These are phyloP conservation scores for Seira ritae DNA, from an alignment of 2,888 invertebrate species.

Conservation along the genomic window DNA sequence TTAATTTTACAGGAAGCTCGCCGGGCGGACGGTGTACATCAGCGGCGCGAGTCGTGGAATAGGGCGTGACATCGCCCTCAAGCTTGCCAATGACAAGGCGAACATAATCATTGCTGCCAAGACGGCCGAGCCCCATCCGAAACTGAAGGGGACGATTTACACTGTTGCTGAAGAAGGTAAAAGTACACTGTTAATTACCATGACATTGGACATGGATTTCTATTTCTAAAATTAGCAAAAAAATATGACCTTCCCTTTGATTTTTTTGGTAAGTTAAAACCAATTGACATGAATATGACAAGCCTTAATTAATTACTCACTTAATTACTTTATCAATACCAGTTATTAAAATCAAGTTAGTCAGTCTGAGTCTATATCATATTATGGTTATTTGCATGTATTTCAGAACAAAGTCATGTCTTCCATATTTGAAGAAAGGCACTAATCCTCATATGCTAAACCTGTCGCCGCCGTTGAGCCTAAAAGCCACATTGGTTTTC, in stretches of 20 bases:
- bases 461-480: conserved; percentile 93
- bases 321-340: too few species aligned
- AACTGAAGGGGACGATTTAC: conserved; percentile 94
- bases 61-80: conserved; percentile 95
- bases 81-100: conserved; percentile 93
- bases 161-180: conserved; percentile 92
- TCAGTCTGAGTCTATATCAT: too few species aligned
- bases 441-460: conserved; percentile 96
- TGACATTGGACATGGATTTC: conserved; percentile 88
- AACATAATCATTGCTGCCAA: conserved; percentile 95
- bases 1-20: conserved; percentile 81
- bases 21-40: conserved; percentile 94
- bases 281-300: too few species aligned
- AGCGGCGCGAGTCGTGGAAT: conserved; percentile 95
- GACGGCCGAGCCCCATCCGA: conserved; percentile 92
- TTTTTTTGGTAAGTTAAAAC: too few species aligned
- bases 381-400: too few species aligned
- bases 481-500: conserved; percentile 94
- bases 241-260: too few species aligned
- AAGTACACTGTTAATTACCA: too few species aligned
- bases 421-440: conserved; percentile 91
- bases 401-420: conserved; percentile 89
- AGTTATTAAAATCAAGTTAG: too few species aligned
- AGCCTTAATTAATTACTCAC: too few species aligned
- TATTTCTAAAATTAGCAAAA: too few species aligned